Evolutionary conservation across 1,140 invertebrate genomes (phyloP), one percentile per base, ranked within the genome.

Genomic region (Bombus waltoni): DNA sequence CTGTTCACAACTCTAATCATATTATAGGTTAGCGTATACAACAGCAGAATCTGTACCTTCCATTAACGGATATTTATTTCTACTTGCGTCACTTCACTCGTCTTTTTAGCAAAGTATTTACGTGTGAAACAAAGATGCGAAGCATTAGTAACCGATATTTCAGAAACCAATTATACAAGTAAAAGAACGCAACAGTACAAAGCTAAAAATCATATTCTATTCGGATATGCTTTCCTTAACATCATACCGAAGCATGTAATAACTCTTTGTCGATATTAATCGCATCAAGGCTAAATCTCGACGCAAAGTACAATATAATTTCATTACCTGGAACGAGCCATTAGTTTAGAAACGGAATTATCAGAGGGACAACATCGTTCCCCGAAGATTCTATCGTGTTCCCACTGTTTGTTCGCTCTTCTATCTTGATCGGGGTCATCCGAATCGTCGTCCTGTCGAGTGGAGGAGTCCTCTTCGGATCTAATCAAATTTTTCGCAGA

Each of bases 361-460:
- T 89, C 71, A 89, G 73, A 65, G 42, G 71, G 75, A 62, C 87
- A 62, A 35, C 76, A 89, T 89, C 77, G 83, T 71, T 89, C 81
- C 59, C 85, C 22, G 70, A 76, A 65, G 77, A n/a, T 42, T 82
- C 25, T 71, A 5, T 80, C 79, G 70, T 47, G n/a, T 40, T 68
- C 44, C 68, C 40, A 74, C 18, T 68, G 74, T 73, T 87, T 71
- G 35, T 65, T 65, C 38, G 79, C 71, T 62, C 53, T 62, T 68
- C 57, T 62, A 25, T 32, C 77, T 11, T 10, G 72, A 71, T 86
- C 76, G 42, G n/a, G 83, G 75, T 82, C 47, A 72, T 80, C 83
- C 83, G 83, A 85, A n/a, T 89, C 47, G 65, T 79, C 66, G 32
- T 66, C 42, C 6, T 66, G 68, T 13, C 44, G 79, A 74, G 78